Conservation (phyloP, 2,888 invertebrate species). For the Orchestes rusci region DNA sequence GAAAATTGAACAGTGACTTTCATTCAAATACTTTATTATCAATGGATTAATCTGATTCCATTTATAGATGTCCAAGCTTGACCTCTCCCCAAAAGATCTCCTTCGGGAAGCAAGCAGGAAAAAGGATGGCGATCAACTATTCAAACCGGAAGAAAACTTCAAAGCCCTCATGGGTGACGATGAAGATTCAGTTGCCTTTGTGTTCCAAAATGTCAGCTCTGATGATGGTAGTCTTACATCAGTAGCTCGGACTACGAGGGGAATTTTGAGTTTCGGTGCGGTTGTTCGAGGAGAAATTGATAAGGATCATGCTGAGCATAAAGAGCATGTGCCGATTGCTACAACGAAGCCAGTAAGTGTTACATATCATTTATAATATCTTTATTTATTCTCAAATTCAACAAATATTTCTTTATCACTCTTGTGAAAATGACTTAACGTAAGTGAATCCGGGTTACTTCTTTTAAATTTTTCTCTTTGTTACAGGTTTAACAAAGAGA, state of each 20-base stretch:
- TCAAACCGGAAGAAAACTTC: slow-evolving; percentile 21
- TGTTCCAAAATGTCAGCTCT: slow-evolving; percentile 22
- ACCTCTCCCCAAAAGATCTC: no score
- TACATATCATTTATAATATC: no score
- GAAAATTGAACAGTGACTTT: no score
- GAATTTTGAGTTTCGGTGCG: slow-evolving; percentile 23
- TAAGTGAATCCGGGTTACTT: no score
- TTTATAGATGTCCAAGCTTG: no score
- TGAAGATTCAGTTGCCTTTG: slow-evolving; percentile 22
- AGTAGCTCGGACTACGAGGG: slow-evolving; percentile 22
- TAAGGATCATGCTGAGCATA: slow-evolving; percentile 2
- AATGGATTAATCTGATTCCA: no score
- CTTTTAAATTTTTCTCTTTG: no score
- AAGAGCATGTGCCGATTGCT: background rate
- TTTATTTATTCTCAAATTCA: no score
- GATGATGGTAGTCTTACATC: slow-evolving; percentile 17
- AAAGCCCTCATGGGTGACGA: slow-evolving; percentile 25
- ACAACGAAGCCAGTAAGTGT: slow-evolving; percentile 19
- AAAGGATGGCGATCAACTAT: slow-evolving; percentile 25
- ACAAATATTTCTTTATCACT: background rate
- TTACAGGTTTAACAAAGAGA: no score
- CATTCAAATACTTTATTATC: background rate
- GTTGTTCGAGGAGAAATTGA: slow-evolving; percentile 22
- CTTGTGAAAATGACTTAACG: no score
- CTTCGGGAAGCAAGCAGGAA: slow-evolving; percentile 12